Conservation (phyloP, 2,797 vertebrate species). For the Tympanoctomys barrerae region DNA sequence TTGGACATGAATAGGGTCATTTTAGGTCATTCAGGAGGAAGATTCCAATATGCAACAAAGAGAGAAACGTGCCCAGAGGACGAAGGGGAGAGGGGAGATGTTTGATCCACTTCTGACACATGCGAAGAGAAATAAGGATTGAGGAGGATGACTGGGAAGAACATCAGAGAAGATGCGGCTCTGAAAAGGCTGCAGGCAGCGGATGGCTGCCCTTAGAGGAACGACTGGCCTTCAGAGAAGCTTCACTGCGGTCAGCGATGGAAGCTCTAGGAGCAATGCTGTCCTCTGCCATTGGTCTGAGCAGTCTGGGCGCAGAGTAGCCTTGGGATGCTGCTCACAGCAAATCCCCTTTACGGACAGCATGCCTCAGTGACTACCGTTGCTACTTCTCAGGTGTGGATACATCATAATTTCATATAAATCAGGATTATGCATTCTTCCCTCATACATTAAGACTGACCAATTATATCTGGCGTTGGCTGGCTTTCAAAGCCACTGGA, state of each 20-base stretch:
- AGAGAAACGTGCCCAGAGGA: neutral
- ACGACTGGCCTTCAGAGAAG: neutral
- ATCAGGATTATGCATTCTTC: neutral
- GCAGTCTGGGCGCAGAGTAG: neutral
- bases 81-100: neutral
- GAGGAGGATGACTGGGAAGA: neutral
- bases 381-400: neutral
- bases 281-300: neutral
- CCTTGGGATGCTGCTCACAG: neutral
- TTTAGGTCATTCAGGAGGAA: neutral
- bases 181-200: neutral
- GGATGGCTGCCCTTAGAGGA: neutral
- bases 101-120: accelerated
- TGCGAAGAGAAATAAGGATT: neutral
- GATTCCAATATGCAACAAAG: neutral
- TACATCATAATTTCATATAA: neutral
- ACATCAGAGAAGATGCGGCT: neutral
- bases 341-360: neutral
- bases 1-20: neutral
- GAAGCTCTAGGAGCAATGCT: neutral
- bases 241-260: neutral
- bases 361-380: too few species aligned
- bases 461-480: neutral
- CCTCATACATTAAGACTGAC: neutral
- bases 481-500: neutral